phyloP scores from a whole-genome alignment of 2,888 invertebrate genomes.

The Allygus modestus region DNA sequence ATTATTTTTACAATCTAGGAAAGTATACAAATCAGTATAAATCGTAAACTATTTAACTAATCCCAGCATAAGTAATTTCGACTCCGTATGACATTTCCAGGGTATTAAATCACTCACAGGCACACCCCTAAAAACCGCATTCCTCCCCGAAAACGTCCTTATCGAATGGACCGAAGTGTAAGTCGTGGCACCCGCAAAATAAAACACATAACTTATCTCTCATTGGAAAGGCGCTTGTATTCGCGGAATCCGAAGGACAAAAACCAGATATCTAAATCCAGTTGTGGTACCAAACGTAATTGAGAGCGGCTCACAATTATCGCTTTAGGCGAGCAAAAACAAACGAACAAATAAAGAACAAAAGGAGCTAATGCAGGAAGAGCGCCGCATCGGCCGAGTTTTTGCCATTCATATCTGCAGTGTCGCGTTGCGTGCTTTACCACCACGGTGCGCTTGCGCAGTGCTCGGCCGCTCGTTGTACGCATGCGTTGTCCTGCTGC shows the following conservation, averaged over 20 bases:
- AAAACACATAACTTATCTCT: slow-evolving; percentile 57
- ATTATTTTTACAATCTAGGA: too few relatives aligned
- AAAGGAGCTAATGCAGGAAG: slow-evolving; percentile 50
- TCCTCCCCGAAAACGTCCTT: slow-evolving; percentile 31
- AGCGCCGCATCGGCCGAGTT: background rate
- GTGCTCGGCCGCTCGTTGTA: too few relatives aligned
- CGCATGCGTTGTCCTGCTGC: slow-evolving; percentile 16
- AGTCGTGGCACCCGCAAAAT: slow-evolving; percentile 42
- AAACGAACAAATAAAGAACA: slow-evolving; percentile 47
- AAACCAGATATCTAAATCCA: slow-evolving; percentile 60
- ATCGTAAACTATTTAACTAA: too few relatives aligned
- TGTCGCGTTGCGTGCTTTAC: slow-evolving; percentile 12
- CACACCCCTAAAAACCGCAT: slow-evolving; percentile 22
- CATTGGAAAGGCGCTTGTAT: slow-evolving; percentile 56
- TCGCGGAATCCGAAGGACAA: slow-evolving; percentile 54
- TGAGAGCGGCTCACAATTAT: slow-evolving; percentile 55
- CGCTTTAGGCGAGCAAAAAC: slow-evolving; percentile 51
- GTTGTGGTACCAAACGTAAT: slow-evolving; percentile 58
- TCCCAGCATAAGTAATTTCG: too few relatives aligned
- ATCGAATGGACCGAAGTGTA: slow-evolving; percentile 14
- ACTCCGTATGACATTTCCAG: too few relatives aligned
- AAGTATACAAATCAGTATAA: too few relatives aligned
- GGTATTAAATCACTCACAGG: background rate
- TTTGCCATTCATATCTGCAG: slow-evolving; percentile 38
- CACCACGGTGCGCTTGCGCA: background rate